Conservation (phyloP, 2,888 invertebrate species). For the Mongoloraphidia duomilia region DNA sequence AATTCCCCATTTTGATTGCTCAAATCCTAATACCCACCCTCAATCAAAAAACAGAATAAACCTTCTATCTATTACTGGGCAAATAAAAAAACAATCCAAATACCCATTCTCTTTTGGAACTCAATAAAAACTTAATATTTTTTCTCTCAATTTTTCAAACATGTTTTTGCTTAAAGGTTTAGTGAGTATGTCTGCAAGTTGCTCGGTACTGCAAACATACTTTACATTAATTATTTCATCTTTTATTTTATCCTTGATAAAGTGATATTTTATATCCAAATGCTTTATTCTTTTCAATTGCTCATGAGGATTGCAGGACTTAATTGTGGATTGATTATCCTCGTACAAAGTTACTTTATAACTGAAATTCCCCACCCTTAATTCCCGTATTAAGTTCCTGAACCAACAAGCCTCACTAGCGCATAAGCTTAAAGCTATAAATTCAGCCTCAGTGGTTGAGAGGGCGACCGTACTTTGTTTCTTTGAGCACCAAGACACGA, state of each 20-base stretch:
- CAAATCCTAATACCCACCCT: too few species aligned
- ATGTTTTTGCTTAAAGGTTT: too few species aligned
- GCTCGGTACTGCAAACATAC: neutral
- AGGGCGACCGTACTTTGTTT: neutral
- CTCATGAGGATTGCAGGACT: constrained; percentile 1
- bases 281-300: constrained; percentile 1
- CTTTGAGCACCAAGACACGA: constrained; percentile 2
- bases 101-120: too few species aligned
- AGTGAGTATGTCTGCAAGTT: neutral
- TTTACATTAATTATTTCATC: neutral
- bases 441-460: neutral
- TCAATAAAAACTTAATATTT: too few species aligned
- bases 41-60: too few species aligned
- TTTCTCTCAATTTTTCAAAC: too few species aligned
- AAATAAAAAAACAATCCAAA: too few species aligned
- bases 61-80: too few species aligned
- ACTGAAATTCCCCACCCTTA: neutral
- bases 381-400: neutral
- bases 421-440: neutral
- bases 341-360: neutral
- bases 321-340: constrained; percentile 1
- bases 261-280: constrained; percentile 2
- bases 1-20: too few species aligned
- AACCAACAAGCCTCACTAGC: constrained; percentile 1
- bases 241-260: constrained; percentile 4